Percentiles rank a stretch among this genome's conserved stretches.
phyloP scores from a whole-genome alignment of 2,113 vertebrate genomes.

The Riparia riparia region DNA sequence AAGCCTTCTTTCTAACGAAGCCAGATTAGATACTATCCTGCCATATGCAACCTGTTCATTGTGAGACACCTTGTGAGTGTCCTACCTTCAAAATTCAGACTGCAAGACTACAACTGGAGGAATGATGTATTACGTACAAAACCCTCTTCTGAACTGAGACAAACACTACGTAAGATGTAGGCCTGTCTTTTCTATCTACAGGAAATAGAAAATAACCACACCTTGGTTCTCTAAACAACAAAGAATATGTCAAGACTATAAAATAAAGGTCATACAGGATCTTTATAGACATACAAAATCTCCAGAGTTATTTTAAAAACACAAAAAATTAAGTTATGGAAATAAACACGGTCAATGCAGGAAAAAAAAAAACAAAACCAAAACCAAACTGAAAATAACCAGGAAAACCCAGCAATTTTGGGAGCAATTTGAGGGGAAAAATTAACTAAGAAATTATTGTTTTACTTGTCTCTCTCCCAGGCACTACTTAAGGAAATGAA shows the following conservation, averaged over 20 bases:
- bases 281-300: background rate
- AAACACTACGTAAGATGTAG: background rate
- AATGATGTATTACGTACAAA: background rate
- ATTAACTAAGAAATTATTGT: background rate
- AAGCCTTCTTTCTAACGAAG: background rate
- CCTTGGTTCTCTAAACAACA: background rate
- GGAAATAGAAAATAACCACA: background rate
- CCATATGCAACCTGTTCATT: background rate
- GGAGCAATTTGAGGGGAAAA: background rate
- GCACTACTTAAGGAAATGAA: background rate
- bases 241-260: background rate
- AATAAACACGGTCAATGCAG: background rate
- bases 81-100: background rate
- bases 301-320: background rate
- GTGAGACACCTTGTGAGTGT: background rate
- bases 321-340: background rate
- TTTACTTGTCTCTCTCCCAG: background rate
- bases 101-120: background rate
- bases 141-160: background rate
- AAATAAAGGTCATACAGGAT: background rate
- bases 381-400: background rate
- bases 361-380: background rate
- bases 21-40: background rate
- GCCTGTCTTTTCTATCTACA: background rate
- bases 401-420: background rate